Percentiles rank a stretch among this genome's conserved stretches.
phyloP scores from a whole-genome alignment of 2,797 vertebrate genomes.

The Sebastolobus alascanus region DNA sequence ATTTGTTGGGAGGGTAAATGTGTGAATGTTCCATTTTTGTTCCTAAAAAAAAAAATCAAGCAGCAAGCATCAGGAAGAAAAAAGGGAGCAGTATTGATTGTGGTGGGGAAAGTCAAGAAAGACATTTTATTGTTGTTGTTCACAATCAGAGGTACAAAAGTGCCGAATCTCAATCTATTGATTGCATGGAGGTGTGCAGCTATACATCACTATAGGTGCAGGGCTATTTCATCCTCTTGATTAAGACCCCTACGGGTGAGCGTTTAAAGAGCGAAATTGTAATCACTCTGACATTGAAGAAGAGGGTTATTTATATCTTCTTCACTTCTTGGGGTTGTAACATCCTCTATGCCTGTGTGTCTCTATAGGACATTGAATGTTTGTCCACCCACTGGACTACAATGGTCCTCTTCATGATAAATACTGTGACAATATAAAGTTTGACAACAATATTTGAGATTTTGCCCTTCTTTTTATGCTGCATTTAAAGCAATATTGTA shows the following conservation, averaged over 20 bases:
- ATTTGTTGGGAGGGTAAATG: neutral
- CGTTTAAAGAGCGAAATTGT: conserved; percentile 62
- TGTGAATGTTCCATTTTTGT: conserved; percentile 5
- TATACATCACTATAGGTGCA: conserved; percentile 65
- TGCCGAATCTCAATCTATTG: conserved; percentile 65
- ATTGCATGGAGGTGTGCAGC: conserved; percentile 56
- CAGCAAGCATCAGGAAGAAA: neutral
- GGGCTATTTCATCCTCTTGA: conserved; percentile 63
- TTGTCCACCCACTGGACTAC: neutral
- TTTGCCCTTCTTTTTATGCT: neutral
- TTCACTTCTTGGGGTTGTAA: conserved; percentile 9
- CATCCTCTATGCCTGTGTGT: conserved; percentile 11
- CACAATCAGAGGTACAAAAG: conserved; percentile 69
- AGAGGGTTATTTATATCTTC: conserved; percentile 49
- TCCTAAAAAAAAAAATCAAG: conserved; percentile 5
- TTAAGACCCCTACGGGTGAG: conserved; percentile 61
- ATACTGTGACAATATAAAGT: neutral
- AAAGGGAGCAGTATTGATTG: conserved; percentile 35
- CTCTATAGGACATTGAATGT: conserved; percentile 3
- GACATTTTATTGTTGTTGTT: conserved; percentile 53
- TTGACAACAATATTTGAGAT: neutral
- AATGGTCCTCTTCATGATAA: neutral
- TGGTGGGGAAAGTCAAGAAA: conserved; percentile 32
- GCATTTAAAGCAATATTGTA: neutral
- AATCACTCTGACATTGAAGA: conserved; percentile 60